Percentiles rank a stretch among this genome's conserved stretches.
phyloP scores from a whole-genome alignment of 2,113 vertebrate genomes.

The human region DNA sequence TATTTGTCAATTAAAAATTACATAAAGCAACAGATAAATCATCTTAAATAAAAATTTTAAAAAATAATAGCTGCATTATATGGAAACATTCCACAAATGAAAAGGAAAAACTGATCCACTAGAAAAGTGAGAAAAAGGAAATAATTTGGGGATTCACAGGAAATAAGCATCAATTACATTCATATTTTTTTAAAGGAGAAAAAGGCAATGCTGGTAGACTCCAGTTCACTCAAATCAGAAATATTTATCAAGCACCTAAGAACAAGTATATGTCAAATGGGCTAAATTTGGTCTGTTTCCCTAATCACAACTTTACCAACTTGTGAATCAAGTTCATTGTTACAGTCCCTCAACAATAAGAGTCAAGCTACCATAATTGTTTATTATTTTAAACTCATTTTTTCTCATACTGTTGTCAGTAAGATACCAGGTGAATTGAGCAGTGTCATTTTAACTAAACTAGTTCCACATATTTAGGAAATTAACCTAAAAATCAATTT shows the following conservation, averaged over 20 bases:
- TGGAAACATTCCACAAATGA: neutral
- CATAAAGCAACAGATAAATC: neutral
- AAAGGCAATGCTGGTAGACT: neutral
- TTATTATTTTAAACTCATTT: neutral
- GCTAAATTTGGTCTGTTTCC: neutral
- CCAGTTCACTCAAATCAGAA: neutral
- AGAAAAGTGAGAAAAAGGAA: neutral
- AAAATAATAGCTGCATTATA: neutral
- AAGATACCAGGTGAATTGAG: constrained; percentile 2
- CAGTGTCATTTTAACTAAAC: neutral
- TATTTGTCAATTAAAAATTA: neutral
- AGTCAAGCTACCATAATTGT: neutral
- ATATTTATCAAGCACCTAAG: neutral
- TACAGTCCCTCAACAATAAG: neutral
- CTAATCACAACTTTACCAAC: neutral
- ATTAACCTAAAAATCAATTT: constrained; percentile 22
- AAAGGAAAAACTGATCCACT: constrained; percentile 19
- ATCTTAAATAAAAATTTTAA: neutral
- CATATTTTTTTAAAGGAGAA: neutral
- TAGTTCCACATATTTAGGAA: constrained; percentile 7
- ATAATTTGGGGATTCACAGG: neutral
- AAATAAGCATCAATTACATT: neutral
- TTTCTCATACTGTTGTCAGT: neutral
- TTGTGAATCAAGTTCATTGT: neutral
- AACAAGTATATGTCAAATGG: neutral